These are phyloP conservation scores for Bibio marci DNA, from an alignment of 2,888 invertebrate genomes.

Conservation along the genomic window DNA sequence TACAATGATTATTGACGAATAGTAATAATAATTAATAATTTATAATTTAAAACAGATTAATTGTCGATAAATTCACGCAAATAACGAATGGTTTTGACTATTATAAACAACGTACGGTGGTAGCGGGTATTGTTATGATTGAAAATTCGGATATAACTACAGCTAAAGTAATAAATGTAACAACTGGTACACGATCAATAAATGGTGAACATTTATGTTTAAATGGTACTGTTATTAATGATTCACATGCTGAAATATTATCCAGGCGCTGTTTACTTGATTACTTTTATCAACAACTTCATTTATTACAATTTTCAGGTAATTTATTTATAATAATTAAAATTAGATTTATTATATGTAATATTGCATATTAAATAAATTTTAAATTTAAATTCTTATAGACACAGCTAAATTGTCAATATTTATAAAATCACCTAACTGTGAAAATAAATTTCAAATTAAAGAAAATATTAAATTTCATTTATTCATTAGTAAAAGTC, in stretches of 20 bases:
- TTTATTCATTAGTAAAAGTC: conserved; percentile 92
- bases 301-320: conserved; percentile 42
- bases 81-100: too few species aligned
- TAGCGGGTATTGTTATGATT: conserved; percentile 90
- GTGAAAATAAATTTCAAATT: conserved; percentile 37
- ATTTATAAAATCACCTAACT: conserved; percentile 2
- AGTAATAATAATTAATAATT: too few species aligned
- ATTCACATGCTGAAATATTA: conserved; percentile 94
- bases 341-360: too few species aligned
- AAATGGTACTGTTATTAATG: conserved; percentile 73
- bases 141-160: conserved; percentile 34
- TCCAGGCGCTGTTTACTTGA: conserved; percentile 65
- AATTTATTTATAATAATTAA: too few species aligned
- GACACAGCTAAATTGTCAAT: conserved; percentile 6
- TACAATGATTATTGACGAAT: too few species aligned
- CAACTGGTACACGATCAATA: conserved; percentile 90
- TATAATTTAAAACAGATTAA: too few species aligned
- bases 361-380: too few species aligned
- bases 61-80: too few species aligned
- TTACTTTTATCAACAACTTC: conserved; percentile 61
- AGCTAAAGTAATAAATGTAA: conserved; percentile 44
- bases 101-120: conserved; percentile 72
- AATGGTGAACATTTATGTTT: conserved; percentile 86
- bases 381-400: neutral
- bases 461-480: conserved; percentile 67